These are phyloP conservation scores for Rhodinocichla rosea DNA, from an alignment of 2,113 vertebrate species.

Conservation along the genomic window DNA sequence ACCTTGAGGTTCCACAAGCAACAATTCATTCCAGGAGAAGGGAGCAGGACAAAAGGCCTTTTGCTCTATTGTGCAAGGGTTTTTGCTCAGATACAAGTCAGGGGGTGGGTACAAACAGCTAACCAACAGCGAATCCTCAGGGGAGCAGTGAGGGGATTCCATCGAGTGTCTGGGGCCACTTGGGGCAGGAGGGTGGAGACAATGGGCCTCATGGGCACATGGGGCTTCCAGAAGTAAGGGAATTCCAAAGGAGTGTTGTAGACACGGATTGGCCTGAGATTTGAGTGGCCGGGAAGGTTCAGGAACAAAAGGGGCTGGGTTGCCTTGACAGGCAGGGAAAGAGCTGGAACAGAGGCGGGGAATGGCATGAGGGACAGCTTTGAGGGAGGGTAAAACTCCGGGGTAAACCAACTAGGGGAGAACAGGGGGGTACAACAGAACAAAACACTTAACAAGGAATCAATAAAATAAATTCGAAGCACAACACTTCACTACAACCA, in stretches of 20 bases:
- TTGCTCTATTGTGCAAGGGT: neutral
- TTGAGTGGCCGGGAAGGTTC: neutral
- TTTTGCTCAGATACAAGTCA: neutral
- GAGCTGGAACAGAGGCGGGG: neutral
- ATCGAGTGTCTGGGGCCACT: neutral
- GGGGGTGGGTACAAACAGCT: neutral
- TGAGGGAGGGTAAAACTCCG: neutral
- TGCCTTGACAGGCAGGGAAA: neutral
- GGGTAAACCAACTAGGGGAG: neutral
- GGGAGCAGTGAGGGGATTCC: neutral
- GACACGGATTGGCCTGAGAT: neutral
- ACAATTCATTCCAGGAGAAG: neutral
- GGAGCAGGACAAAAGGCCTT: neutral
- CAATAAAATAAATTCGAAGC: neutral
- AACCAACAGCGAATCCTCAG: neutral
- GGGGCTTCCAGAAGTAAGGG: neutral
- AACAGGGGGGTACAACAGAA: neutral
- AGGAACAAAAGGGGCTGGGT: neutral
- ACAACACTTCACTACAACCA: neutral
- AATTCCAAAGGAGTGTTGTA: neutral
- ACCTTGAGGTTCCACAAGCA: neutral
- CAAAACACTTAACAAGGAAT: neutral
- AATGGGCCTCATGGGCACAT: neutral
- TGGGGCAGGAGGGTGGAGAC: neutral
- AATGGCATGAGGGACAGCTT: neutral